Percentiles rank a stretch among this genome's conserved stretches.
Evolutionary conservation across 2,888 invertebrate genomes (phyloP).

Genomic region (Mycogona germanica): DNA sequence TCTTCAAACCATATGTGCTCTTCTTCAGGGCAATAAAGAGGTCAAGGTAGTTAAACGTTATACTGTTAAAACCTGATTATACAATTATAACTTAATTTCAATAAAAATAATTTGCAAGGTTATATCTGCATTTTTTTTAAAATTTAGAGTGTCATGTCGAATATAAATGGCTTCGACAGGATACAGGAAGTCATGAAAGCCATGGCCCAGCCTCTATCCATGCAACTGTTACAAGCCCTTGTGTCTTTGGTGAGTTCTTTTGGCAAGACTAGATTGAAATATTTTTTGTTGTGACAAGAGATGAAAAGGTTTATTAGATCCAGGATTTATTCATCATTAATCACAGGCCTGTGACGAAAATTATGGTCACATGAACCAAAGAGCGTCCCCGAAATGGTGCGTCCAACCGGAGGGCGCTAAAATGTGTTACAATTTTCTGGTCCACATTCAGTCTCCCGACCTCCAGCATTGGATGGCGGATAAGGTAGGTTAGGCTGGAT

Average conservation of each 20-base stretch:
- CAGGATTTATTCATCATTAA: no score
- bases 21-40: conserved; percentile 7
- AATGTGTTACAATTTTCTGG: no score
- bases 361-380: no score
- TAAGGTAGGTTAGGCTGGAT: no score
- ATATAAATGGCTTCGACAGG: conserved; percentile 32
- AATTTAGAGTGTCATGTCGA: conserved; percentile 33
- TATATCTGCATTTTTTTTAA: conserved; percentile 10
- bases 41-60: background rate
- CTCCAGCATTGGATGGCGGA: no score
- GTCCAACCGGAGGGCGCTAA: no score
- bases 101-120: background rate
- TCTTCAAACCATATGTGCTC: background rate
- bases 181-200: conserved; percentile 35
- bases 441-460: no score
- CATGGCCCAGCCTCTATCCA: conserved; percentile 38
- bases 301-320: no score
- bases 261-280: no score
- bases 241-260: conserved; percentile 35
- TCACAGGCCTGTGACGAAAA: no score
- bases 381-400: no score
- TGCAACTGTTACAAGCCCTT: conserved; percentile 37
- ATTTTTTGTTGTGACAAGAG: background rate
- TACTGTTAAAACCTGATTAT: background rate
- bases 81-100: background rate